Base-by-base conservation (phyloP, 1,140 invertebrate genomes). In the Drosophila triauraria region DNA sequence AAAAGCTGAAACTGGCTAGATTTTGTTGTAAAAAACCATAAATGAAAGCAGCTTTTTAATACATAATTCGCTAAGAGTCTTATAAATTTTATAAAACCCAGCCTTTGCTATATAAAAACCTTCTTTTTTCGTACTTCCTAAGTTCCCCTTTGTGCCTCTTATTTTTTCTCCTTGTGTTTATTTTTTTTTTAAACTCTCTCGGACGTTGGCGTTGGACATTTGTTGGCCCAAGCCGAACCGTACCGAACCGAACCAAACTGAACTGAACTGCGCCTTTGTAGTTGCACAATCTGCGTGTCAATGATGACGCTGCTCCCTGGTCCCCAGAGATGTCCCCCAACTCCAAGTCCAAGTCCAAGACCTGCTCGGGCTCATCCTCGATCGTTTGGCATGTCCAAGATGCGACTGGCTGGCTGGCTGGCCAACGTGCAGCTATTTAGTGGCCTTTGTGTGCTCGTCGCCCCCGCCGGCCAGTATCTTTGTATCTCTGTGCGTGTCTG, bases 361-460 rank as follows among this genome's bases (percentile, higher is more conserved):
- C 48, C 53, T 10, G 10, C 54, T 42, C 38, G 9, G 10, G 56
- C 57, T 61, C 58, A 42, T 25, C 38, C 62, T 42, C 58, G 62
- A 86, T 86, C 80, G 84, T 87, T 87, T 88, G 84, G 84, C 84
- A 87, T 87, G 84, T 87, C 84, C 84, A 88, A 86, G 79, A 80
- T 82, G 54, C 80, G 80, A 70, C 20, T 15, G 40, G n/a, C 20
- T 20, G 20, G 20, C 20, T 20, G 20, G 20, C 35, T 67, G 76
- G 51, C 70, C 77, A 87, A 88, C 84, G 85, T 87, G 84, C 84
- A 87, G 84, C 84, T 88, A 87, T 87, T 87, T 84, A 70, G 72
- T 48, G 80, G 80, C 78, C 75, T 79, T 86, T 86, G 75, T 84
- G 60, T 70, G 50, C 50, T 47, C 62, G 59, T 74, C 60, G 54